phyloP scores from a whole-genome alignment of 2,113 vertebrate species.

The Anoura caudifer region DNA sequence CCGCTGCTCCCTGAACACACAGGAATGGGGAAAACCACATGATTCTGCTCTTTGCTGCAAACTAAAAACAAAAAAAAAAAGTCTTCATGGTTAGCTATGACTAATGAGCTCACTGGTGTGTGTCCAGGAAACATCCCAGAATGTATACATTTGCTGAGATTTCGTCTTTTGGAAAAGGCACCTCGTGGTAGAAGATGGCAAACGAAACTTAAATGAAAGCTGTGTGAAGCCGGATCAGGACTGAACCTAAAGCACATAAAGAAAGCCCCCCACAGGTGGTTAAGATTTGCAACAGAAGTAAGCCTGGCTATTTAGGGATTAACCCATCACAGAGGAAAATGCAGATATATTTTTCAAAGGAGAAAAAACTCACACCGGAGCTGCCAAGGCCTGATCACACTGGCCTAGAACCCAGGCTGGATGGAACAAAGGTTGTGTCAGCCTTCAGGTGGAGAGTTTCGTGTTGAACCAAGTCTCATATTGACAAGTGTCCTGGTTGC shows the following conservation, averaged over 20 bases:
- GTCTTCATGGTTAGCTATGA: background rate
- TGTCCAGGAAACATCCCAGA: slow-evolving; percentile 59
- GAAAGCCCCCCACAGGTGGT: slow-evolving; percentile 27
- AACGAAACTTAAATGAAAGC: slow-evolving; percentile 46
- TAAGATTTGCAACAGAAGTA: background rate
- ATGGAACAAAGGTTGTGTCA: background rate
- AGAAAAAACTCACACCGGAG: background rate
- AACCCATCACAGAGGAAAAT: slow-evolving; percentile 23
- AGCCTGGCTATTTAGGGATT: slow-evolving; percentile 41
- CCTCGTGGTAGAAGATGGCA: slow-evolving; percentile 28
- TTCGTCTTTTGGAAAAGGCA: slow-evolving; percentile 51
- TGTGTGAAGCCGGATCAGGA: background rate
- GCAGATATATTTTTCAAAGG: background rate
- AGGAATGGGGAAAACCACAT: background rate
- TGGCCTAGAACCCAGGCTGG: background rate
- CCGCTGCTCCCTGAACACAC: background rate
- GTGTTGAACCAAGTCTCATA: background rate
- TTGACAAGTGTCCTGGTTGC: background rate
- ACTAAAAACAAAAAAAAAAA: background rate
- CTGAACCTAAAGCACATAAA: background rate
- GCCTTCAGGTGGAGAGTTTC: background rate
- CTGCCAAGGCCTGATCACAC: background rate
- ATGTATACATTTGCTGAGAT: slow-evolving; percentile 10
- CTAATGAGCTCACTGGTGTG: slow-evolving; percentile 52
- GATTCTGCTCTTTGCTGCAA: background rate